These are phyloP conservation scores for Antechinus flavipes DNA, from an alignment of 2,113 vertebrate genomes.

Conservation along the genomic window DNA sequence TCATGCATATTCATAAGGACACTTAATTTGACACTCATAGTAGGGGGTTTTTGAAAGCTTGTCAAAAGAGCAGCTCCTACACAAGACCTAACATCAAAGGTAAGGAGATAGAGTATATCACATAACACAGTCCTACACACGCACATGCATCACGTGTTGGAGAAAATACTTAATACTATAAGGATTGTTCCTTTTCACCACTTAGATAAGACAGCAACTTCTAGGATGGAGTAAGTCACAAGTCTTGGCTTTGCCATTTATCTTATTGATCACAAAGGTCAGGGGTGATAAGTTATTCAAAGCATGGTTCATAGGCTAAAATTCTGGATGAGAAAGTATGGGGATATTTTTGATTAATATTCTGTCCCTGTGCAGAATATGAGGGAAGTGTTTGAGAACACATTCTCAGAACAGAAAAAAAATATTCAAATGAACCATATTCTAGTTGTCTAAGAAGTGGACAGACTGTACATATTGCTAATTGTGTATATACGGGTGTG, in stretches of 20 bases:
- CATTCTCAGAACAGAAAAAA: background rate
- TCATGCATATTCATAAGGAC: conserved; percentile 86
- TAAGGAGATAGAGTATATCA: conserved; percentile 62
- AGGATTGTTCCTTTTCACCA: conserved; percentile 58
- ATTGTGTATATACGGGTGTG: conserved; percentile 6
- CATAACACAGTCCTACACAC: background rate
- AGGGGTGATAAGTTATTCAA: conserved; percentile 9
- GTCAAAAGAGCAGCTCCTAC: conserved; percentile 78
- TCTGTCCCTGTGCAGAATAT: background rate
- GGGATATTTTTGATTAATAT: conserved; percentile 53
- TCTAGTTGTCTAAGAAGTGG: background rate
- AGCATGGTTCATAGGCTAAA: conserved; percentile 5
- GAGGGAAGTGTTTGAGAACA: conserved; percentile 42
- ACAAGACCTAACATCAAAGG: conserved; percentile 79
- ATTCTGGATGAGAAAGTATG: conserved; percentile 53
- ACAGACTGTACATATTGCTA: background rate
- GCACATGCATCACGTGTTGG: conserved; percentile 46
- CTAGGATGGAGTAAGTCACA: conserved; percentile 35
- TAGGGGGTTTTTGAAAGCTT: conserved; percentile 81
- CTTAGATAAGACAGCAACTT: conserved; percentile 49
- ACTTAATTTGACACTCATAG: conserved; percentile 82
- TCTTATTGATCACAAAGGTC: conserved; percentile 64
- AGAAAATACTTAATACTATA: conserved; percentile 42
- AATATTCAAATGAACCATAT: background rate
- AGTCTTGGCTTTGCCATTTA: conserved; percentile 51